A percentile compares a stretch with the other conserved stretches of the same genome.
Conservation (phyloP, 1,140 invertebrate genomes). For the Idris sp. region DNA sequence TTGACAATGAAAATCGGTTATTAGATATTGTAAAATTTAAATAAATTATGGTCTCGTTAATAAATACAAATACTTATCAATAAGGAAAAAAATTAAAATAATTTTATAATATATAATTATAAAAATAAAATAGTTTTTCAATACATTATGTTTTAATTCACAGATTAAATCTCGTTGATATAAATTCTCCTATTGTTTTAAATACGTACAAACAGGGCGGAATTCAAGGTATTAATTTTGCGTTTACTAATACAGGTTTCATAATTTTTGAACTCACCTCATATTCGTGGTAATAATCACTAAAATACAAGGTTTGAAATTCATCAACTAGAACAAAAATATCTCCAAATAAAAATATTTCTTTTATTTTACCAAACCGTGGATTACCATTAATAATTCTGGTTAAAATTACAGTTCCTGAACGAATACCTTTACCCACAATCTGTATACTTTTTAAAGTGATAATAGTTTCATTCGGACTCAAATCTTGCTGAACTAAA, state of each 20-base stretch:
- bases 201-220: constrained; percentile 10
- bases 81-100: no score
- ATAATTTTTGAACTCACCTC: not conserved
- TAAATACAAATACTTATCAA: no score
- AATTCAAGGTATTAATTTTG: not conserved
- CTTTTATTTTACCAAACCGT: constrained; percentile 8
- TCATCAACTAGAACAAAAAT: constrained; percentile 18
- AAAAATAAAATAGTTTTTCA: no score
- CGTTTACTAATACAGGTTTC: constrained; percentile 11
- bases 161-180: no score
- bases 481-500: constrained; percentile 3
- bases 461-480: not conserved
- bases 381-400: constrained; percentile 12
- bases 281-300: constrained; percentile 23
- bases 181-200: no score
- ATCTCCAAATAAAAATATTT: constrained; percentile 16
- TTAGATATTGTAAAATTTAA: no score
- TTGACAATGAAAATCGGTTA: no score
- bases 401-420: constrained; percentile 16
- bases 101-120: no score
- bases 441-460: constrained; percentile 21
- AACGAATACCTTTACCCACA: constrained; percentile 15
- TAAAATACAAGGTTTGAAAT: constrained; percentile 21
- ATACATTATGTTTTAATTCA: no score
- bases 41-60: no score